Evolutionary conservation across 2,113 vertebrate species (phyloP).

Genomic region (Paedocypris sp.): DNA sequence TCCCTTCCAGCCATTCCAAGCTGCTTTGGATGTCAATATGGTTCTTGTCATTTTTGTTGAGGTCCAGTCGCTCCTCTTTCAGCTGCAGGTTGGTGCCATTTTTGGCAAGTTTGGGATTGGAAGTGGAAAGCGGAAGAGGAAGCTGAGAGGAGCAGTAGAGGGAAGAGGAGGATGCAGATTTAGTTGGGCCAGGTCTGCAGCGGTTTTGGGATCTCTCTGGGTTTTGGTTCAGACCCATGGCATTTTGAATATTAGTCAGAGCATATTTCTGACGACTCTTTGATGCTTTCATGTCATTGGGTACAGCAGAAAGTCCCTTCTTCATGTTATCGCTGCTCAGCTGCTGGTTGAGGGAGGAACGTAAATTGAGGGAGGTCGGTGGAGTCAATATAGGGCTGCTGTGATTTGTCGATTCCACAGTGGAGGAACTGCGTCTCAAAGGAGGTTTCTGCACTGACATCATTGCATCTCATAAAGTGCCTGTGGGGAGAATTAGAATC

Average conservation of each 20-base stretch:
- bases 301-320: slow-evolving; percentile 45
- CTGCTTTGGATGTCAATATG: slow-evolving; percentile 48
- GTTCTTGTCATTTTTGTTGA: slow-evolving; percentile 68
- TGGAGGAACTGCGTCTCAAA: slow-evolving; percentile 58
- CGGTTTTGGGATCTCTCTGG: slow-evolving; percentile 55
- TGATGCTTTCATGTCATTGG: slow-evolving; percentile 66
- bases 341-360: slow-evolving; percentile 88
- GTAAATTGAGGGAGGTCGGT: slow-evolving; percentile 82
- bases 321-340: slow-evolving; percentile 79
- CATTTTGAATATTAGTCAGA: slow-evolving; percentile 79
- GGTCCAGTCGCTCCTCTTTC: slow-evolving; percentile 83
- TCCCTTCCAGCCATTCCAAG: slow-evolving; percentile 78
- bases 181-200: slow-evolving; percentile 53
- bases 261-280: slow-evolving; percentile 87
- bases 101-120: slow-evolving; percentile 91
- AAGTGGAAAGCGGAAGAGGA: slow-evolving; percentile 50
- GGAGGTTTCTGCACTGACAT: slow-evolving; percentile 82
- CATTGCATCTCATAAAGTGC: slow-evolving; percentile 54
- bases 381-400: slow-evolving; percentile 63
- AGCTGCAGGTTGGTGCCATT: slow-evolving; percentile 95
- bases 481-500: slow-evolving; percentile 7
- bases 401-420: slow-evolving; percentile 71
- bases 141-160: slow-evolving; percentile 52
- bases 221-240: slow-evolving; percentile 80
- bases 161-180: slow-evolving; percentile 62